phyloP scores from a whole-genome alignment of 2,888 invertebrate species.

The Elegia similella region DNA sequence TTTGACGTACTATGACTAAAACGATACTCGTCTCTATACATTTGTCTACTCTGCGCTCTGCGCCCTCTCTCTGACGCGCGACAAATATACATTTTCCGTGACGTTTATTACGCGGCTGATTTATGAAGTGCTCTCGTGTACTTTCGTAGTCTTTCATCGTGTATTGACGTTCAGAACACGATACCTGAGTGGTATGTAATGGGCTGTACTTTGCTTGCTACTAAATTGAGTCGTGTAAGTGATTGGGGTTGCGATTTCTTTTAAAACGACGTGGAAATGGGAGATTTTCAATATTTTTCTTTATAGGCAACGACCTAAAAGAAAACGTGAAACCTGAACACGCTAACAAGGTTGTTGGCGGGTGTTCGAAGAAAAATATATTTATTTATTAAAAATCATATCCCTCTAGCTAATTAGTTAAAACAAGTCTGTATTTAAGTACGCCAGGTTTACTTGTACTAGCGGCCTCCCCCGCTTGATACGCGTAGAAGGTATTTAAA shows the following conservation, averaged over 20 bases:
- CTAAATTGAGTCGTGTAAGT: conserved; percentile 1
- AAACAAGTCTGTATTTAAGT: too few species aligned
- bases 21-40: background rate
- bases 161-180: background rate
- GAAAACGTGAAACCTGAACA: too few species aligned
- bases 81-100: conserved; percentile 55
- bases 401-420: too few species aligned
- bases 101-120: conserved; percentile 55
- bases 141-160: background rate
- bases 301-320: too few species aligned
- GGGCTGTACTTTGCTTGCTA: background rate
- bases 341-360: too few species aligned
- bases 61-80: conserved; percentile 34
- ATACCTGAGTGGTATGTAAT: conserved; percentile 3
- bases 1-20: too few species aligned
- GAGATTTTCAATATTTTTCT: too few species aligned
- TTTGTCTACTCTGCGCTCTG: background rate
- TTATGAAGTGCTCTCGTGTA: conserved; percentile 37
- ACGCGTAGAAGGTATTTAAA: too few species aligned
- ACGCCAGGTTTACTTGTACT: too few species aligned
- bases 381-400: too few species aligned
- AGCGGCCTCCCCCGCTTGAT: too few species aligned
- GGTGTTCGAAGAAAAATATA: too few species aligned
- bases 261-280: background rate
- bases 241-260: background rate